These are phyloP conservation scores for Morpho achilles DNA, from an alignment of 2,888 invertebrate species.

Conservation along the genomic window DNA sequence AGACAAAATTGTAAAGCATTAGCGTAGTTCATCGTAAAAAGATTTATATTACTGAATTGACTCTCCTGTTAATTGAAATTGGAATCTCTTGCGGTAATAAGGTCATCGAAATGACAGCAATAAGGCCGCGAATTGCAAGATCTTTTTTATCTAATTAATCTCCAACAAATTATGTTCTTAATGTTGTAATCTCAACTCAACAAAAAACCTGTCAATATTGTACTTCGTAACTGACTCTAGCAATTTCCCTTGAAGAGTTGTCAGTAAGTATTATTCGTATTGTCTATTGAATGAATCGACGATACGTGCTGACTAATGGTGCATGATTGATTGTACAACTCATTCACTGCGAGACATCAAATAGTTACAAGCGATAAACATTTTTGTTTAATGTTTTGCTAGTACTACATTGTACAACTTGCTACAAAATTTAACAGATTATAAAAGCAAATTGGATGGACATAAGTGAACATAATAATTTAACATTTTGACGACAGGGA, in stretches of 20 bases:
- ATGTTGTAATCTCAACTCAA: conserved; percentile 2
- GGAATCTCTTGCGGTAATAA: too few species aligned
- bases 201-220: conserved; percentile 24
- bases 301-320: conserved; percentile 60
- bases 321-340: conserved; percentile 60
- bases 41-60: too few species aligned
- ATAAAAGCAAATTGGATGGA: too few species aligned
- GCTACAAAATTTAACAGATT: too few species aligned
- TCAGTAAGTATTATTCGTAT: conserved; percentile 32
- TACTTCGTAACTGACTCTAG: conserved; percentile 25
- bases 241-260: conserved; percentile 28
- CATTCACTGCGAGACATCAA: conserved; percentile 56
- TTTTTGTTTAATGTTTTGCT: conserved; percentile 13
- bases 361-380: conserved; percentile 36
- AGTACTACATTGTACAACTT: background rate
- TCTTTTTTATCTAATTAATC: conserved; percentile 5
- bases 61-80: too few species aligned
- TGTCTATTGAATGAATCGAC: conserved; percentile 39
- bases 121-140: background rate
- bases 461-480: too few species aligned
- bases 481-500: too few species aligned
- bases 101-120: too few species aligned
- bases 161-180: conserved; percentile 9
- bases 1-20: too few species aligned
- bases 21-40: too few species aligned